Evolutionary conservation across 2,797 vertebrate genomes (phyloP), one percentile per base, ranked within the genome.

Genomic region (Denticeps clupeoides): DNA sequence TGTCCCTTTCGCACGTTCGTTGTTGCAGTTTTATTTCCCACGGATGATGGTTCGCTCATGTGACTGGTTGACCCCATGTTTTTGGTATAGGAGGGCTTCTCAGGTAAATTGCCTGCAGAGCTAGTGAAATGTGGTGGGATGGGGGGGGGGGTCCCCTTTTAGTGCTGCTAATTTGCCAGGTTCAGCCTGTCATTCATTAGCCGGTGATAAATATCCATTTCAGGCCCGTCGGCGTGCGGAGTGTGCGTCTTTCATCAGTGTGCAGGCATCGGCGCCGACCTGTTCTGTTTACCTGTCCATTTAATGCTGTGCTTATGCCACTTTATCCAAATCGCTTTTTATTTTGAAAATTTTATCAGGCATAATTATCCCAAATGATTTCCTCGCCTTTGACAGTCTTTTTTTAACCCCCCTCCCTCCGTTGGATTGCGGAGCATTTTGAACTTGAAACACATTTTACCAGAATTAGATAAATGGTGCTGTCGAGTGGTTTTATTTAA

Each of bases 151-250:
- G 47, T 55, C 69, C 64, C 60, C 61, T 74, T 69, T 75, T 71
- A 71, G 62, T 51, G 50, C 48, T 55, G 60, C 53, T 78, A 68
- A 76, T 73, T 74, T 69, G 58, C 51, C 55, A 15, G 56, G 58
- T 72, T 70, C 44, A 42, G 64, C 63, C 63, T 63, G 63, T 44
- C 46, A 25, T 60, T 72, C 68, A 72, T 75, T 77, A 73, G 59
- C 64, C 51, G 56, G 60, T 61, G 60, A 72, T 71, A 69, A 59
- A 48, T 64, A 53, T 59, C 52, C 47, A 53, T 63, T 71, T 55
- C 29, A 45, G 49, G 33, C n/a, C 40, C 41, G 41, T 59, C 47
- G 60, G 40, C 38, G 27, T 56, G 51, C 50, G 53, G 12, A 26
- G 19, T 31, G 5, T 8, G 11, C 22, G 25, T 25, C 51, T 38